Conservation (phyloP, 1,140 invertebrate genomes). For the Carposina sasakii region DNA sequence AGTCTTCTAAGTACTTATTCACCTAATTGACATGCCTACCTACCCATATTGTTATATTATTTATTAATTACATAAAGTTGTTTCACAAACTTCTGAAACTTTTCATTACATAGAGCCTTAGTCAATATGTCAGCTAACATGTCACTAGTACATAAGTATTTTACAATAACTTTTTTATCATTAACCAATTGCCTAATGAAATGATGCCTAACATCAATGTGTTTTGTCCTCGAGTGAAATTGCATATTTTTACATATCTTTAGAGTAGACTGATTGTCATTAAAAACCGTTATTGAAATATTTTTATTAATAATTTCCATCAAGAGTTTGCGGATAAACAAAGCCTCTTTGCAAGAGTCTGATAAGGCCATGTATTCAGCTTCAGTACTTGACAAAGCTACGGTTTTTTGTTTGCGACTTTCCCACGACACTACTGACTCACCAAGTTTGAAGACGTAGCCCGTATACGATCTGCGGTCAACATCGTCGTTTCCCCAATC, state of each 20-base stretch:
- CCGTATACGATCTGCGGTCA: neutral
- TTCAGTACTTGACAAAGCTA: neutral
- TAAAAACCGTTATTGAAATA: conserved; percentile 2
- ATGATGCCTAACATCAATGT: conserved; percentile 10
- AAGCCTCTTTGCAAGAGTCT: neutral
- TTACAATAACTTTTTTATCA: neutral
- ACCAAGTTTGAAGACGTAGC: neutral
- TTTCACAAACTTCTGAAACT: neutral
- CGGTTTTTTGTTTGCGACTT: neutral
- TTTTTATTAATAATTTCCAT: conserved; percentile 8
- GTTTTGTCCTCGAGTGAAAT: neutral
- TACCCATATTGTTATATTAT: too few species aligned
- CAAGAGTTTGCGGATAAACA: neutral
- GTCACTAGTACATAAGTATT: neutral
- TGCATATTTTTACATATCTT: neutral
- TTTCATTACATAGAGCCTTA: neutral
- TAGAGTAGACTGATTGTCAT: neutral
- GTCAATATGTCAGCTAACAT: neutral
- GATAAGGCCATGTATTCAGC: neutral
- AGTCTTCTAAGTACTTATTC: too few species aligned
- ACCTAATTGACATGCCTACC: too few species aligned
- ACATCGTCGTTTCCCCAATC: neutral
- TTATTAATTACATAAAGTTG: too few species aligned
- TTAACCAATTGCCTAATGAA: neutral
- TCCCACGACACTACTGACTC: neutral